Conservation (phyloP, 2,797 vertebrate genomes). For the Rhinatrema bivittatum region DNA sequence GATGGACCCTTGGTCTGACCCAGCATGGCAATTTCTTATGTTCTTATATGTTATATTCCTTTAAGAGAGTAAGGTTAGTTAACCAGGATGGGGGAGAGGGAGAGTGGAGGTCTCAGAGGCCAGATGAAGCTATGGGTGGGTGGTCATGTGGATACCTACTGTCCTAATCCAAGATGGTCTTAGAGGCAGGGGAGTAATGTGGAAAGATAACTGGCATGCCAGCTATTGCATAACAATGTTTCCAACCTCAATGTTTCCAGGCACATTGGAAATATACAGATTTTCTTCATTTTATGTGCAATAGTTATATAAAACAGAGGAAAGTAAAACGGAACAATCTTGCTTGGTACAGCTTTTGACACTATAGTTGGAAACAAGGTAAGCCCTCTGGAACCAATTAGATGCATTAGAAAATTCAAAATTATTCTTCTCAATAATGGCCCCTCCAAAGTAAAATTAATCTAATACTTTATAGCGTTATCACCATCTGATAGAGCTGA, state of each 20-base stretch:
- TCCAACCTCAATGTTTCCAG: conserved; percentile 1
- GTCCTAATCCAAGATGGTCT: too few species aligned
- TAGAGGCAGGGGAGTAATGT: too few species aligned
- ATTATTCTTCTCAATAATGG: conserved; percentile 18
- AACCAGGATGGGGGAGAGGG: too few species aligned
- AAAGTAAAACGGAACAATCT: conserved; percentile 1
- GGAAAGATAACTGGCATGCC: too few species aligned
- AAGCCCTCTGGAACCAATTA: conserved; percentile 23
- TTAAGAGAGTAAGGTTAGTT: too few species aligned
- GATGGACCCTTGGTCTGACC: too few species aligned
- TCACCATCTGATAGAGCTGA: too few species aligned
- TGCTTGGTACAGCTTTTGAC: conserved; percentile 8
- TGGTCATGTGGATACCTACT: too few species aligned
- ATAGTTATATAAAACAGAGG: background rate
- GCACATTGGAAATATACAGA: conserved; percentile 8
- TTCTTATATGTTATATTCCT: too few species aligned
- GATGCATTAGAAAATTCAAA: conserved; percentile 6
- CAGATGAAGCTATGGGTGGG: too few species aligned
- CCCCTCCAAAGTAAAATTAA: conserved; percentile 22
- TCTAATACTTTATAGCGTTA: conserved; percentile 14
- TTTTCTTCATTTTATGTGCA: conserved; percentile 4
- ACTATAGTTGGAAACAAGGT: conserved; percentile 23
- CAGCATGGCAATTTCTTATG: too few species aligned
- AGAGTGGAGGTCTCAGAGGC: too few species aligned
- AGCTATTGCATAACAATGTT: background rate